phyloP scores from a whole-genome alignment of 2,888 invertebrate species.

The Tetrapedia diversipes region DNA sequence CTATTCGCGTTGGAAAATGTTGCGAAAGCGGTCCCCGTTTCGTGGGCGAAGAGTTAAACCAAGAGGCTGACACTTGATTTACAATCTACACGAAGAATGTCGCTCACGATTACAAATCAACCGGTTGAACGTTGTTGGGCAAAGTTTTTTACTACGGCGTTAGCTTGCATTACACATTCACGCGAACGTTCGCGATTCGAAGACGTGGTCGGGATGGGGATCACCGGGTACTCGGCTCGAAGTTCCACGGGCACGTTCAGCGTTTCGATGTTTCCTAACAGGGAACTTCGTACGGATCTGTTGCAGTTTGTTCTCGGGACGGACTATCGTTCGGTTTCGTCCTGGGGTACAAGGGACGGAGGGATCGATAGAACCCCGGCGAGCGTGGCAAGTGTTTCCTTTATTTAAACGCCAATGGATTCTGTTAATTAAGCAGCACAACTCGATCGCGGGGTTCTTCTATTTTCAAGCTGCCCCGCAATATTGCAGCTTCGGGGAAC shows the following conservation, averaged over 20 bases:
- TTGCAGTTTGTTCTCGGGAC: not conserved
- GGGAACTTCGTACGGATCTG: not conserved
- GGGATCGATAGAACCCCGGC: not conserved
- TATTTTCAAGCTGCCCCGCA: not conserved
- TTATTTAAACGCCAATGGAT: not conserved
- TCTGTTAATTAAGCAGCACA: too few relatives aligned
- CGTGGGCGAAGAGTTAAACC: too few relatives aligned
- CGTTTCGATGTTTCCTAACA: not conserved
- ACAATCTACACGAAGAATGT: too few relatives aligned
- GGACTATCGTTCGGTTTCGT: conserved; percentile 2
- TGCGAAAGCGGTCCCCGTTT: too few relatives aligned
- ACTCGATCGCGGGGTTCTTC: too few relatives aligned
- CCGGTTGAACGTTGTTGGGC: conserved; percentile 32
- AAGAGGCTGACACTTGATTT: too few relatives aligned
- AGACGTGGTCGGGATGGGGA: not conserved
- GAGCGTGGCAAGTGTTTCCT: not conserved
- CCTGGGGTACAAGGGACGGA: not conserved
- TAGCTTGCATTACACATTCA: conserved; percentile 1
- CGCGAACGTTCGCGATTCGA: not conserved
- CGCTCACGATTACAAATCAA: too few relatives aligned
- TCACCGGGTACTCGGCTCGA: not conserved
- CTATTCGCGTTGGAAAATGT: too few relatives aligned
- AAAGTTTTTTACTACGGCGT: conserved; percentile 27
- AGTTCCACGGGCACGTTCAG: not conserved
- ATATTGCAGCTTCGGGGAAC: too few relatives aligned